These are phyloP conservation scores for Machimus atricapillus DNA, from an alignment of 2,888 invertebrate genomes.

Conservation along the genomic window DNA sequence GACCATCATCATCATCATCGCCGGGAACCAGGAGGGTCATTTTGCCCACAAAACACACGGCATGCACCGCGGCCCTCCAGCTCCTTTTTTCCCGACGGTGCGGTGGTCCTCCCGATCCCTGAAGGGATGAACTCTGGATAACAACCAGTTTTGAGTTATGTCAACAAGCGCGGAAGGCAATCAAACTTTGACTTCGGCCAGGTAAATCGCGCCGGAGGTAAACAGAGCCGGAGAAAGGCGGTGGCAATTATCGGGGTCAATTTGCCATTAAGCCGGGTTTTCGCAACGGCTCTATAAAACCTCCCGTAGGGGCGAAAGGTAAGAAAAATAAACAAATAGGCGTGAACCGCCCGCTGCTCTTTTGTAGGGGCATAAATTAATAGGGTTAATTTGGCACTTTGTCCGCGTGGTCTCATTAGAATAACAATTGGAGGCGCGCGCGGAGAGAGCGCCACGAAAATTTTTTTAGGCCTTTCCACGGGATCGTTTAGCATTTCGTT, in stretches of 20 bases:
- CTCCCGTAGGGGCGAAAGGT: neutral
- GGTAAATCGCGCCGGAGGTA: neutral
- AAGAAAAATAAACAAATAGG: conserved; percentile 33
- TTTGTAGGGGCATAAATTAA: conserved; percentile 20
- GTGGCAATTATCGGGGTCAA: conserved; percentile 23
- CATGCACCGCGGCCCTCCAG: neutral
- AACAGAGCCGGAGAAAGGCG: neutral
- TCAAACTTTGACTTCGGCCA: conserved; percentile 11
- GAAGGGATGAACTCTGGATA: neutral
- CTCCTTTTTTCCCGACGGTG: neutral
- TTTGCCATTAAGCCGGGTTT: neutral
- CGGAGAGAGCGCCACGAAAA: neutral
- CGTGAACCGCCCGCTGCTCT: conserved; percentile 10
- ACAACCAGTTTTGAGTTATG: conserved; percentile 33
- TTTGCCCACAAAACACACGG: neutral
- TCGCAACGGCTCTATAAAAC: neutral
- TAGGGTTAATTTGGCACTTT: conserved; percentile 30
- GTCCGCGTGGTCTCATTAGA: neutral
- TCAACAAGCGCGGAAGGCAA: conserved; percentile 3
- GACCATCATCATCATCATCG: neutral
- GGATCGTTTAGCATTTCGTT: neutral
- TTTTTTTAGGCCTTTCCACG: neutral
- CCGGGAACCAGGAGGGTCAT: neutral
- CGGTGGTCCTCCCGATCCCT: neutral
- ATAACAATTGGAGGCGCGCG: conserved; percentile 9